Conservation (phyloP, 2,113 vertebrate species). For the Heterotis niloticus region DNA sequence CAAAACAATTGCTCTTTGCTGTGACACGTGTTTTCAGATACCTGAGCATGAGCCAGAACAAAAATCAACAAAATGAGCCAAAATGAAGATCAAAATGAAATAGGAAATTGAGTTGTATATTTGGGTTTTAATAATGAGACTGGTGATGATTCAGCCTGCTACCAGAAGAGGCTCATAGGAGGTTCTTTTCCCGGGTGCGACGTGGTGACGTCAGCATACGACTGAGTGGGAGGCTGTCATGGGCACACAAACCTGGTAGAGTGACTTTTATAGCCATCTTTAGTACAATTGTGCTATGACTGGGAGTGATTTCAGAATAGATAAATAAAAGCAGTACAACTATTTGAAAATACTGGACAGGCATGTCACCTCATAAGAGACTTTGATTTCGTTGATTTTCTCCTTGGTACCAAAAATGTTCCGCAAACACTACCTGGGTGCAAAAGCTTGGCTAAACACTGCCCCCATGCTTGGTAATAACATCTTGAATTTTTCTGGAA, state of each 20-base stretch:
- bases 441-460: too few species aligned
- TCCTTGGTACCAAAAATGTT: too few species aligned
- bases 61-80: background rate
- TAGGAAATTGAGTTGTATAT: background rate
- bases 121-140: background rate
- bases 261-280: slow-evolving; percentile 7
- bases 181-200: background rate
- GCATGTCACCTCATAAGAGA: background rate
- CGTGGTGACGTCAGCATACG: background rate
- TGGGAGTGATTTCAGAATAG: slow-evolving; percentile 9
- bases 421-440: background rate
- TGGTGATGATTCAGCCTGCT: background rate
- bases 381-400: too few species aligned
- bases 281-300: background rate
- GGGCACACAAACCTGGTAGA: slow-evolving; percentile 1
- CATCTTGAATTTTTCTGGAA: background rate
- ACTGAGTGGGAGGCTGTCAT: background rate
- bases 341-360: background rate
- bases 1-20: background rate
- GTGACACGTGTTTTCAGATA: background rate
- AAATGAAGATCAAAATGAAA: background rate
- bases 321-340: background rate
- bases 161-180: background rate
- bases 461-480: background rate
- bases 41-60: background rate